Base-by-base conservation (phyloP, 2,888 invertebrate genomes). In the Lottia scabra region DNA sequence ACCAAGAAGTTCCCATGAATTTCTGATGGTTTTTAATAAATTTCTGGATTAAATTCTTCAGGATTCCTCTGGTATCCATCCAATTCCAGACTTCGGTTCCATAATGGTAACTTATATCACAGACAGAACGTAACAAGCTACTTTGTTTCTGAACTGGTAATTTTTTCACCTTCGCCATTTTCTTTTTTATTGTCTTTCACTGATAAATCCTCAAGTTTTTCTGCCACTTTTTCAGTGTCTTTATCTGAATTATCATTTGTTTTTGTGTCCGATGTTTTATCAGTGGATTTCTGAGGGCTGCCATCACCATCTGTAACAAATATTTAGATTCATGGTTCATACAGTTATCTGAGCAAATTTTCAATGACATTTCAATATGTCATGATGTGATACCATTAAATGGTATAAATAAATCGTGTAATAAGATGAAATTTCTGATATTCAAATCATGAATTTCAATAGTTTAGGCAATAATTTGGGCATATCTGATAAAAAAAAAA, bases 121-220 rank as follows among this genome's bases (percentile, higher is more conserved):
- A 56, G 56, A 23, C 8, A 56, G 23, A 23, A 23, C 10, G 12
- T 19, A 23, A 23, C 56, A 56, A 56, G 56, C 56, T 23, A 23
- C 56, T 23, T 56, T 19, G 23, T 56, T 56, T 56, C 56, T 19
- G 56, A 23, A 12, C 19, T 38, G 15, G 23, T 27, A 10, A 13
- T 46, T 56, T 62, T 65, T 26, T 45, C 67, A 67, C 16, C 30
- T 12, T 44, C 30, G 1, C 30, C 46, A n/a, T 30, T 67, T 46
- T 44, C 69, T 38, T 30, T 69, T 30, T 62, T 69, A 15, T 62
- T n/a, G 38, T 72, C 71, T 69, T 74, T 75, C 23, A 79, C 79
- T 4, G 73, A 64, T 71, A 79, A 26, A 62, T 77, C 77, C 26
- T 68, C 77, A 3, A 79, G 67, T 63, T 77, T 79, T 38, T 77